Evolutionary conservation across 2,113 vertebrate genomes (phyloP), one percentile per base, ranked within the genome.

Genomic region (Panurus biarmicus): DNA sequence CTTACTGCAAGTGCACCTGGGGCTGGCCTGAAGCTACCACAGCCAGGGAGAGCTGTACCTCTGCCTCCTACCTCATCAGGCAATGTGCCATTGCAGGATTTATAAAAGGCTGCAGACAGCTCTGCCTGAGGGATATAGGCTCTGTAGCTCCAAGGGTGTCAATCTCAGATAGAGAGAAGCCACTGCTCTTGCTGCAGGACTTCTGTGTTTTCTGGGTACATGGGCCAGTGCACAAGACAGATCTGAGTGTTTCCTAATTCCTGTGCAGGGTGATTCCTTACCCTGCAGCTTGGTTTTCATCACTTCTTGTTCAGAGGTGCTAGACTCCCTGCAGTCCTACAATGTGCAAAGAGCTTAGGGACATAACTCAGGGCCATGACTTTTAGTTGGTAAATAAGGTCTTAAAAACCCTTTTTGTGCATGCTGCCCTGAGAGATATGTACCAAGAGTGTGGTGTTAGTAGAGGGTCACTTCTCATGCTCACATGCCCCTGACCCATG

Each of bases 401-500:
- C 45, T 60, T 28, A 10, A 72, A 75, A 58, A 10, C 4, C 2
- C 0, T 71, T 64, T 45, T 42, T 35, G 54, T 51, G 22, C 25
- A 18, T 69, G 6, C 47, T 64, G 14, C 14, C 54, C 33, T 35
- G n/a, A 29, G 33, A 65, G 22, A 33, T 26, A 42, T 53, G 38
- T 29, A 24, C 10, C 0, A 1, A 48, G 35, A 48, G 8, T 2
- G 5, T 19, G 14, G 14, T 70, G 29, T 36, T 66, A 35, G 28
- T 14, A 31, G 45, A n/a, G 47, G 14, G 58, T 53, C 5, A 10
- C 23, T 61, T 36, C 33, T 75, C 25, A 11, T 20, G 12, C 48
- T 50, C 56, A 40, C 8, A 22, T 0, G 0, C 7, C 45, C 22
- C 42, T 78, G 36, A 48, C 21, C 14, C 2, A 1, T 5, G 14